Percentiles rank a stretch among this genome's conserved stretches.
These are phyloP conservation scores for Myoxocephalus aenaeus DNA, from an alignment of 2,797 vertebrate genomes.

Conservation along the genomic window DNA sequence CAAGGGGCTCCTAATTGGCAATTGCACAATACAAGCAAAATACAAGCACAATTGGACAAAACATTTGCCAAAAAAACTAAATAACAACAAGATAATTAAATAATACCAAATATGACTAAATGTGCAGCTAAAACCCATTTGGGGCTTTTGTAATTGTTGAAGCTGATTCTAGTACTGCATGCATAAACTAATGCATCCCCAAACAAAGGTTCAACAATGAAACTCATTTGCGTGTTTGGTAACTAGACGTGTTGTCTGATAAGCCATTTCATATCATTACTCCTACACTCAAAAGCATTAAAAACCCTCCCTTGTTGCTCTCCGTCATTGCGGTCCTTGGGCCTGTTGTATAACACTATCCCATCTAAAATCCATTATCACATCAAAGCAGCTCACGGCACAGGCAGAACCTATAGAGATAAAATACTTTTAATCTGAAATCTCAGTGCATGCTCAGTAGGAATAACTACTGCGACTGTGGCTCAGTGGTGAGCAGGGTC, in stretches of 20 bases:
- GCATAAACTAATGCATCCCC: slow-evolving; percentile 8
- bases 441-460: slow-evolving; percentile 17
- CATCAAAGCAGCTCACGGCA: slow-evolving; percentile 53
- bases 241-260: slow-evolving; percentile 55
- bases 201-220: slow-evolving; percentile 38
- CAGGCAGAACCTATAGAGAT: slow-evolving; percentile 39
- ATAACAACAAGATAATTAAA: too few relatives aligned
- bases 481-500: too few relatives aligned
- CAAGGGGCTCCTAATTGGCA: too few relatives aligned
- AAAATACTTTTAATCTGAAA: slow-evolving; percentile 36
- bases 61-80: too few relatives aligned
- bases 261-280: slow-evolving; percentile 47
- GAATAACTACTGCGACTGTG: slow-evolving; percentile 28
- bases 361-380: slow-evolving; percentile 61
- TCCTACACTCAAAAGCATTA: slow-evolving; percentile 45
- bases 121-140: not conserved
- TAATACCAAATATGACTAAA: too few relatives aligned
- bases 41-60: too few relatives aligned
- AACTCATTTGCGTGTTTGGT: slow-evolving; percentile 35
- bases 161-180: not conserved
- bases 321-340: slow-evolving; percentile 38
- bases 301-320: slow-evolving; percentile 38
- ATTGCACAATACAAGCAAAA: too few relatives aligned
- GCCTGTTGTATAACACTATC: slow-evolving; percentile 46
- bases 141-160: not conserved